Evolutionary conservation across 2,113 vertebrate species (phyloP).

Genomic region (Gulo gulo): DNA sequence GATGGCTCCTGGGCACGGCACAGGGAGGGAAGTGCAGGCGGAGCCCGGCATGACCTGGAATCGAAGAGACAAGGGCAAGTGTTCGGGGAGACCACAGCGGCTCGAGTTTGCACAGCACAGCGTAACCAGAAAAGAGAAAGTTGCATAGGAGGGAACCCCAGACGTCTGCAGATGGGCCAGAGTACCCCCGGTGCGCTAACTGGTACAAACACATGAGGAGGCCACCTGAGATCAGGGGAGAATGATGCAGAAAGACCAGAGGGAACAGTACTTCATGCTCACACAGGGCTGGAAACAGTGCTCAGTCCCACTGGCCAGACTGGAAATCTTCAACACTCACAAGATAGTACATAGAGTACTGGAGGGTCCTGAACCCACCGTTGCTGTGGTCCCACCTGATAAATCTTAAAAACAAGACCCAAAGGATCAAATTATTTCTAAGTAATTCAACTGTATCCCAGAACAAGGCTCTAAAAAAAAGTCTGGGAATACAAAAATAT

Average conservation of each 20-base stretch:
- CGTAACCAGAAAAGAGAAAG: not conserved
- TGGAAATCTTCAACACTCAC: not conserved
- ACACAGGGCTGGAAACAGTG: too few relatives aligned
- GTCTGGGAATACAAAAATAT: not conserved
- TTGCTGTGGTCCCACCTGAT: not conserved
- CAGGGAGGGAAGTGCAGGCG: not conserved
- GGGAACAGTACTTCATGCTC: not conserved
- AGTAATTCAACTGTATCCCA: not conserved
- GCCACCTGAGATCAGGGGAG: not conserved
- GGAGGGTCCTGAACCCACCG: not conserved
- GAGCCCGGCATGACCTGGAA: not conserved
- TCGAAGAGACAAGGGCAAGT: not conserved
- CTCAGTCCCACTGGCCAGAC: not conserved
- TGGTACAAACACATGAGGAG: too few relatives aligned
- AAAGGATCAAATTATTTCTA: not conserved
- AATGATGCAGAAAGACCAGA: not conserved
- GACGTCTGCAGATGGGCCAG: not conserved
- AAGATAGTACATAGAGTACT: not conserved
- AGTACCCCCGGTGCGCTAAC: not conserved
- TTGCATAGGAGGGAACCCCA: not conserved
- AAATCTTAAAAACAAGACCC: not conserved
- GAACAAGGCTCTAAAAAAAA: not conserved
- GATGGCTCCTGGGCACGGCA: not conserved
- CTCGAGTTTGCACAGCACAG: not conserved
- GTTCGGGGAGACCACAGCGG: not conserved